Evolutionary conservation across 2,113 vertebrate genomes (phyloP), one percentile per base, ranked within the genome.

Genomic region (Tupaia chinensis): DNA sequence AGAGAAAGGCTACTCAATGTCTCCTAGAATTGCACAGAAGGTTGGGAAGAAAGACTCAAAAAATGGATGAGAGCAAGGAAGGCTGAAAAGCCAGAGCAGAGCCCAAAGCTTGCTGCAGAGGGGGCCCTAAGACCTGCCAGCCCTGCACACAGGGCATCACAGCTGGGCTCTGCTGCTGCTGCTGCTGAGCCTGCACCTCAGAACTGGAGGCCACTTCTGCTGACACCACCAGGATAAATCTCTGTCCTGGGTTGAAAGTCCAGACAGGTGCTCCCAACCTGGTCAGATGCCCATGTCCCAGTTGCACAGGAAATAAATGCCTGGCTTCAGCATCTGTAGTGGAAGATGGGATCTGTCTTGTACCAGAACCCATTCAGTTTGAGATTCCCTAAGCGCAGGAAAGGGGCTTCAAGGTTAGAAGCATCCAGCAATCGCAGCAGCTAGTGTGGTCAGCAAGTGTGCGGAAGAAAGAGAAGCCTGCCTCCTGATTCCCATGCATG

Each of bases 11-110:
- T 86, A 77, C 58, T 93, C 15, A 16, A 1, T 17, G 32, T 94
- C 66, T 54, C 4, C 66, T 7, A 80, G 72, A 93, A 92, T 63
- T 95, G 5, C 27, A 69, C 10, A 79, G 8, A 91, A 74, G 22
- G 3, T 6, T 72, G 9, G 34, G 66, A 94, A 96, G 60, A 60
- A 1, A 14, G 70, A 15, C 53, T 82, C 56, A 80, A 65, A 73
- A 85, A 61, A n/a, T 7, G 79, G 5, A 7, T 61, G 32, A 53
- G 9, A 11, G 11, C 54, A 54, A 74, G 54, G 74, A 56, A 72
- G n/a, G 16, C 76, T 66, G 12, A 70, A 76, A 78, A 63, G 25
- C 15, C 32, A 32, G 58, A 87, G 17, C 7, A 54, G 32, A 82
- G 14, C 27, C 58, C 56, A 56, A 22, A 85, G 60, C 84, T 1